Base-by-base conservation (phyloP, 2,797 vertebrate species). In the Catamblyrhynchus diadema region DNA sequence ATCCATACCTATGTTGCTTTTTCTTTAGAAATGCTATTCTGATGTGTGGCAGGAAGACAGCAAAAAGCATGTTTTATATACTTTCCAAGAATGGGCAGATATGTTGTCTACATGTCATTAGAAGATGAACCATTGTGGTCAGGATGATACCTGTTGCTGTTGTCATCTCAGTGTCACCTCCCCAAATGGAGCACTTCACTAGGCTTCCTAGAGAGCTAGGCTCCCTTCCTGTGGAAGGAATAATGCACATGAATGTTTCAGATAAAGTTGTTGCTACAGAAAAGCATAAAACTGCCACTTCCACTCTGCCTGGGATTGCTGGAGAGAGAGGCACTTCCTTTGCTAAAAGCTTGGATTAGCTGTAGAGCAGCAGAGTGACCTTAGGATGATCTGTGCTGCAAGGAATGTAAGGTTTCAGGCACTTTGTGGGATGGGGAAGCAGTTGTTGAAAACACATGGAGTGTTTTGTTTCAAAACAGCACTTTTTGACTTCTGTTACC, bases 381-480 rank as follows among this genome's bases (percentile, higher is more conserved):
- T 83, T 78, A 66, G 35, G 37, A 53, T 93, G 78, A 77, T 94
- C 89, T 86, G 59, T 81, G 62, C 51, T 81, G 62, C 56, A 20
- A 70, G 79, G 69, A 93, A 72, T 64, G 66, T 66, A 28, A 62
- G 60, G 48, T 23, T 79, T 90, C 37, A 5, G 78, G 65, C 5
- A 1, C 79, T 91, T 71, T 5, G 0, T 62, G 61, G 65, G 35
- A 16, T 1, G 1, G 64, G 61, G 53, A 81, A 64, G 48, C 28
- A 81, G 65, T 72, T 88, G 81, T 84, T 83, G 77, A 66, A 81
- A 91, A 77, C 45, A 50, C 1, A 1, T 71, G 57, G 67, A 41
- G 82, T 80, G 50, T 53, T 94, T 85, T 86, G 39, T 87, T 93
- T 90, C 72, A 69, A 75, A 95, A 48, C 54, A 80, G 32, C 22